phyloP scores from a whole-genome alignment of 2,888 invertebrate genomes.

The Clostera curtula region DNA sequence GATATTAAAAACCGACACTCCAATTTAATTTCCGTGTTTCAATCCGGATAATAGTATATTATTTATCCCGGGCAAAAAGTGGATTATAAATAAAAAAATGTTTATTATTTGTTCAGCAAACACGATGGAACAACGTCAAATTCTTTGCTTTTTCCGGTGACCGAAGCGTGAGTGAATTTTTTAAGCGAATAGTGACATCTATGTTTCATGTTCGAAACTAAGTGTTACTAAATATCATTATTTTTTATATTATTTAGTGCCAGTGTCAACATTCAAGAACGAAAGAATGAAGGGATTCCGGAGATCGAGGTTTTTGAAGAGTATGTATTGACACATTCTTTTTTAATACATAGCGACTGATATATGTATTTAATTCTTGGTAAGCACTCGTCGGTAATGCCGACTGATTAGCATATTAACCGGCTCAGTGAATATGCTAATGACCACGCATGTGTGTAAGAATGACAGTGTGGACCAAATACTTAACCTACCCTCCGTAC shows the following conservation, averaged over 20 bases:
- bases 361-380: no score
- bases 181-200: background rate
- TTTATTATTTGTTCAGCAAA: slow-evolving; percentile 27
- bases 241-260: slow-evolving; percentile 25
- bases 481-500: no score
- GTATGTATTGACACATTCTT: slow-evolving; percentile 28
- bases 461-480: slow-evolving; percentile 3
- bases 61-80: no score
- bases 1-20: no score
- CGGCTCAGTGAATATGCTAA: slow-evolving; percentile 12
- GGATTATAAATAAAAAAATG: slow-evolving; percentile 7
- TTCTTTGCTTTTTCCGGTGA: slow-evolving; percentile 25
- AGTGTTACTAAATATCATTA: background rate
- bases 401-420: no score
- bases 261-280: slow-evolving; percentile 17
- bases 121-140: slow-evolving; percentile 18
- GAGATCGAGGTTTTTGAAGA: slow-evolving; percentile 25
- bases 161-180: slow-evolving; percentile 32
- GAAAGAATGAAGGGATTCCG: slow-evolving; percentile 12
- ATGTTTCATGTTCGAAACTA: background rate
- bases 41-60: no score
- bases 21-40: no score
- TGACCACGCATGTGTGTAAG: background rate
- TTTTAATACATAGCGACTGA: no score
- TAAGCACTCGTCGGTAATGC: no score